These are phyloP conservation scores for Ctena decussata DNA, from an alignment of 2,888 invertebrate genomes.

Conservation along the genomic window DNA sequence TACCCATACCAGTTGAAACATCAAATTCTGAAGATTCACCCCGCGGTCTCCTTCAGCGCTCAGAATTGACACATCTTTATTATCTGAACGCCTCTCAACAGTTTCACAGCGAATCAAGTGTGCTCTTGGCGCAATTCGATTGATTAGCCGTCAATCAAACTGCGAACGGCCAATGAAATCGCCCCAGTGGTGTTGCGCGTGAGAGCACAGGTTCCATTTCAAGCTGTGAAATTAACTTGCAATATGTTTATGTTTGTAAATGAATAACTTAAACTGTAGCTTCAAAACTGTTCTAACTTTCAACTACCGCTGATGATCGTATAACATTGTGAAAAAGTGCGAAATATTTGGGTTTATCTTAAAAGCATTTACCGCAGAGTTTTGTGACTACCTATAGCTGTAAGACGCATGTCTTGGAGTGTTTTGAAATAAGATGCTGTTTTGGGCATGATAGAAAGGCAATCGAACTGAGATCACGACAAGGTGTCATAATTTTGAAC, in stretches of 20 bases:
- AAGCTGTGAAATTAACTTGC: constrained; percentile 69
- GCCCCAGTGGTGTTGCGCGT: constrained; percentile 51
- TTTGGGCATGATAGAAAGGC: not conserved
- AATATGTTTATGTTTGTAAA: constrained; percentile 68
- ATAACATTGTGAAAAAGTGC: constrained; percentile 11
- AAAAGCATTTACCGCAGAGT: not conserved
- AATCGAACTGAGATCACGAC: constrained; percentile 1
- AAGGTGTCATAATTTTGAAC: constrained; percentile 5
- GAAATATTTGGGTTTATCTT: constrained; percentile 8
- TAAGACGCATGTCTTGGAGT: not conserved
- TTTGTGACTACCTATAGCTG: not conserved
- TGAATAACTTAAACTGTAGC: not conserved
- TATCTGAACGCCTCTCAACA: constrained; percentile 46
- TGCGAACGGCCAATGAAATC: constrained; percentile 65
- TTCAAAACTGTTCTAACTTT: constrained; percentile 58
- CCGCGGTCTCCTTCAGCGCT: not conserved
- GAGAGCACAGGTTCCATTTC: constrained; percentile 63
- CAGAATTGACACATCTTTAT: constrained; percentile 41
- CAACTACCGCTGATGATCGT: not conserved
- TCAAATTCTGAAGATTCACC: constrained; percentile 11
- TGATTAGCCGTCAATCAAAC: constrained; percentile 68
- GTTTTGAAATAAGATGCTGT: not conserved
- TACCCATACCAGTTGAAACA: not conserved
- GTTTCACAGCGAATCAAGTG: constrained; percentile 60
- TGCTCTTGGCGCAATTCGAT: constrained; percentile 62